Base-by-base conservation (phyloP, 2,888 invertebrate species). In the Chrysomela aeneicollis region DNA sequence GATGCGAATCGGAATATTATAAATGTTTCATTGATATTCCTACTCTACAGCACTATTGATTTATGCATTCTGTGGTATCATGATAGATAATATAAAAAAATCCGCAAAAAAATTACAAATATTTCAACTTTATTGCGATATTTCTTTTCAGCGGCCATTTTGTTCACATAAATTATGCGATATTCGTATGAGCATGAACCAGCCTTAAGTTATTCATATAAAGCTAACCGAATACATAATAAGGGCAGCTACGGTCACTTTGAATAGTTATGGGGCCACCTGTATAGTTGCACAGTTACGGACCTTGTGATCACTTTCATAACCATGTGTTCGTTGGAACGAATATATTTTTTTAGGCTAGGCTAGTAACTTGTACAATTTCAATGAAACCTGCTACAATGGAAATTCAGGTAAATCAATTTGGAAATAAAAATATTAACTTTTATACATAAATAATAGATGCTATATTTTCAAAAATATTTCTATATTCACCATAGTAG, bases 301-400 rank as follows among this genome's bases (percentile, higher is more conserved):
- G 9, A 35, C 9, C 12, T 8, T 35, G 35, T 35, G 4, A 6
- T 26, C 3, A 26, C 26, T 26, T 26, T 26, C 26, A 26, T 26
- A 26, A 3, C 26, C 2, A 9, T 35, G 35, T 35, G 35, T 35
- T 35, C 35, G 35, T 35, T 35, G 10, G 35, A 35, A 35, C 35
- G 35, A 35, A 35, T 35, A 5, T 35, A 35, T 42, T 42, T 42
- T 42, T 15, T 42, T 42, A 42, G 42, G 42, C n/a, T 42, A 42
- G 42, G 42, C 42, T 42, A 42, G 42, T 42, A 42, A 42, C 42
- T 42, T 42, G 42, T 42, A 42, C 42, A 42, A 42, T 42, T 42
- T 42, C 42, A 15, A 42, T 42, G 42, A 15, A 42, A 42, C 15
- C 42, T 42, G 2, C 42, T 42, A 15, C n/a, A 42, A 42, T 42